A percentile compares a stretch with the other conserved stretches of the same genome.
phyloP scores from a whole-genome alignment of 2,888 invertebrate species.

The Unio delphinus region DNA sequence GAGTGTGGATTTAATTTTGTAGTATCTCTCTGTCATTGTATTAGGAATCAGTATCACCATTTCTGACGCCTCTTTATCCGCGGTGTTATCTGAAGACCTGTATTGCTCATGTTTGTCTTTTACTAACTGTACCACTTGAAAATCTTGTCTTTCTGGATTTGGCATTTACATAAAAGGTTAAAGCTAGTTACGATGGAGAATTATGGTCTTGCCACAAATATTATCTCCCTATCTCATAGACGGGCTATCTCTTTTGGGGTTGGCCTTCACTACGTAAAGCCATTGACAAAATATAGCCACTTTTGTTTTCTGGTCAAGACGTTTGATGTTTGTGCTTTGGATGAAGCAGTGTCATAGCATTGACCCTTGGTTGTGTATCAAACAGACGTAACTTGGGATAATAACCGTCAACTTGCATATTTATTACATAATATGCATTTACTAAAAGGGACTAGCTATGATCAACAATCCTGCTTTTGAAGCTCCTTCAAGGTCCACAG shows the following conservation, averaged over 20 bases:
- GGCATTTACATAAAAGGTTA: too few species aligned
- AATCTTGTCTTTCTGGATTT: too few species aligned
- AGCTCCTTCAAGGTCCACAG: not conserved
- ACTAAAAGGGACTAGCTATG: slow-evolving; percentile 2
- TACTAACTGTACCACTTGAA: too few species aligned
- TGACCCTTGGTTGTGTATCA: not conserved
- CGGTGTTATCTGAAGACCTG: too few species aligned
- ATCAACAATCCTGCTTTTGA: slow-evolving; percentile 1
- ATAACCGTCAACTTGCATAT: not conserved
- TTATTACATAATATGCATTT: not conserved
- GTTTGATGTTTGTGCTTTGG: not conserved
- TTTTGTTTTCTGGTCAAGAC: slow-evolving; percentile 1
- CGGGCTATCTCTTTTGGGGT: slow-evolving; percentile 1
- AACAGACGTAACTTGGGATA: not conserved
- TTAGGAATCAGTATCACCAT: too few species aligned
- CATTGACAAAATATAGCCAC: not conserved
- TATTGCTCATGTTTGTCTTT: too few species aligned
- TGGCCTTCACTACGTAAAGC: not conserved
- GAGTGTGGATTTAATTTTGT: too few species aligned
- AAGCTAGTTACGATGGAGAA: too few species aligned
- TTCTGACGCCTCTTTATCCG: too few species aligned
- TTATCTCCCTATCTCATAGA: not conserved
- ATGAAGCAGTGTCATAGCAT: not conserved
- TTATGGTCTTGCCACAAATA: not conserved
- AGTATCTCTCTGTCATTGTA: too few species aligned